Conservation (phyloP, 2,797 vertebrate species). For the Acropternis orthonyx region DNA sequence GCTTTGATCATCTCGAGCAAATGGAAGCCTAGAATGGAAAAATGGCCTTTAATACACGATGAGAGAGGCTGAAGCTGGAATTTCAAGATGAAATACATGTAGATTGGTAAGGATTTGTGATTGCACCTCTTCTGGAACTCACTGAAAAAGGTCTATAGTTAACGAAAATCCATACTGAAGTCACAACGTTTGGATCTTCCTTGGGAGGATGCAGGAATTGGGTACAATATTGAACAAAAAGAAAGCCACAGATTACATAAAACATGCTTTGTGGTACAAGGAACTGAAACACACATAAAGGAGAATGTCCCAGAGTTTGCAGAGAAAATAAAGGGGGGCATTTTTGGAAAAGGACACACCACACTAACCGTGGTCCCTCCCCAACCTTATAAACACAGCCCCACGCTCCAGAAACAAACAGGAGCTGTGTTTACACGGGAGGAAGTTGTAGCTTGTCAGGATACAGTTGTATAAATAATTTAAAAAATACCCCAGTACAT, state of each 20-base stretch:
- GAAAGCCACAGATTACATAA: background rate
- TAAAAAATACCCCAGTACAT: background rate
- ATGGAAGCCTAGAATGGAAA: background rate
- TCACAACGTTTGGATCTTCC: background rate
- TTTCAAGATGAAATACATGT: background rate
- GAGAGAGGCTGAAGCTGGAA: background rate
- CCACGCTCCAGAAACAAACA: conserved; percentile 45
- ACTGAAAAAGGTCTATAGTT: background rate
- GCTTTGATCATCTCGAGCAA: background rate
- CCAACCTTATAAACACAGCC: conserved; percentile 44
- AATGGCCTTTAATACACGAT: background rate
- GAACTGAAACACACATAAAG: background rate
- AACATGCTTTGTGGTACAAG: background rate
- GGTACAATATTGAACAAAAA: background rate
- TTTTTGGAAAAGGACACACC: background rate
- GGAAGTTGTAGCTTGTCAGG: conserved; percentile 71
- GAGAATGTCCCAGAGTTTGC: background rate
- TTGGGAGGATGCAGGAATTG: background rate
- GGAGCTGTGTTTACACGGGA: conserved; percentile 64
- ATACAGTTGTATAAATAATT: conserved; percentile 73
- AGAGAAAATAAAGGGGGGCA: background rate
- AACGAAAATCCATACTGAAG: background rate
- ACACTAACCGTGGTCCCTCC: background rate
- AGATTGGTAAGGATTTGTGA: background rate
- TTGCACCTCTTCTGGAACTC: background rate